phyloP scores from a whole-genome alignment of 2,888 invertebrate species.

The Heliconius hortense region DNA sequence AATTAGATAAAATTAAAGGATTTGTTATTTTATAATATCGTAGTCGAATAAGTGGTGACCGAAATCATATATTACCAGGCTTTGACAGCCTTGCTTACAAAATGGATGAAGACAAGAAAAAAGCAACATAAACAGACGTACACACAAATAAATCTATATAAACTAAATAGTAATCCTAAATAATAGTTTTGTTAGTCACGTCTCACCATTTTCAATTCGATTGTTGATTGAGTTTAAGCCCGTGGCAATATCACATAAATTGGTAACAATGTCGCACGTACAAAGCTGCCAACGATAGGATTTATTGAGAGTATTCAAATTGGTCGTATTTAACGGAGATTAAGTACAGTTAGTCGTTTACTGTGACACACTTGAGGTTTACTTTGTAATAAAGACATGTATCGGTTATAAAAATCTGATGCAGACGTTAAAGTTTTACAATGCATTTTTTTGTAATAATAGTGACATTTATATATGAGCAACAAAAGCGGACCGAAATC shows the following conservation, averaged over 20 bases:
- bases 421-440: slow-evolving; percentile 32
- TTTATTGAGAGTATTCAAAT: slow-evolving; percentile 41
- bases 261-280: slow-evolving; percentile 40
- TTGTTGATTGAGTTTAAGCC: slow-evolving; percentile 37
- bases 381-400: slow-evolving; percentile 35
- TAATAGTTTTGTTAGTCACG: slow-evolving; percentile 34
- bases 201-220: slow-evolving; percentile 35
- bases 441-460: slow-evolving; percentile 21
- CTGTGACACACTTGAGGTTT: slow-evolving; percentile 38
- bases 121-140: not conserved
- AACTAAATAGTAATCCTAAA: slow-evolving; percentile 25
- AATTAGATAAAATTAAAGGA: not conserved
- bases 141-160: slow-evolving; percentile 6
- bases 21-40: not conserved
- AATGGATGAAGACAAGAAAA: not conserved
- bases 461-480: slow-evolving; percentile 18
- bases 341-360: slow-evolving; percentile 40
- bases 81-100: not conserved
- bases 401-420: slow-evolving; percentile 33
- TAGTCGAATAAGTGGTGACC: not conserved
- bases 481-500: slow-evolving; percentile 21
- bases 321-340: slow-evolving; percentile 42
- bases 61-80: not conserved
- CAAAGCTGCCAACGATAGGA: slow-evolving; percentile 33
- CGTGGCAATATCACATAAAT: slow-evolving; percentile 38